phyloP scores from a whole-genome alignment of 2,113 vertebrate genomes.

The Meriones unguiculatus region DNA sequence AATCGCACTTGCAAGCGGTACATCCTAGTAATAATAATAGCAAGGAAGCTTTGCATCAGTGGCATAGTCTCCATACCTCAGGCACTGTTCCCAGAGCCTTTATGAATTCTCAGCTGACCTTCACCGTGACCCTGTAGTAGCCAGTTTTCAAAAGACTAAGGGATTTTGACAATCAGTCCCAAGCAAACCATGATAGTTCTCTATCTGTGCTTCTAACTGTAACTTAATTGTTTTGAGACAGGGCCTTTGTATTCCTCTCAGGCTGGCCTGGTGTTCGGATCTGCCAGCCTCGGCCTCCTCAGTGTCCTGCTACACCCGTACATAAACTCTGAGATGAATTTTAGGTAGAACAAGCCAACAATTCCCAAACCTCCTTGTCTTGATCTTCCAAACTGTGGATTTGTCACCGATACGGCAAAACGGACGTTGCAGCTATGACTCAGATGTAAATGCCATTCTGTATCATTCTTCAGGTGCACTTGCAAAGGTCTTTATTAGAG shows the following conservation, averaged over 20 bases:
- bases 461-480: neutral
- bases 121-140: neutral
- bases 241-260: too few species aligned
- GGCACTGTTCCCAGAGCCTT: neutral
- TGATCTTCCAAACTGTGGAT: neutral
- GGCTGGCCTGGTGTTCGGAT: neutral
- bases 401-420: neutral
- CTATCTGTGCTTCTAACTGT: neutral
- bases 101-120: slow-evolving; percentile 1
- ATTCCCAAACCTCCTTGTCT: neutral
- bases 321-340: neutral
- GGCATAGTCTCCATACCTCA: neutral
- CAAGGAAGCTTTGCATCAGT: neutral
- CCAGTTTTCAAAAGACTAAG: slow-evolving; percentile 33
- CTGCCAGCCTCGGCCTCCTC: neutral
- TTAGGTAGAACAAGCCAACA: slow-evolving; percentile 5
- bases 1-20: neutral
- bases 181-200: slow-evolving; percentile 33
- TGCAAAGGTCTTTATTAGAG: neutral
- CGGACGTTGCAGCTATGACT: neutral
- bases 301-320: neutral
- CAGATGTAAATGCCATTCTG: neutral
- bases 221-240: neutral
- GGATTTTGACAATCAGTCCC: neutral
- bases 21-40: neutral